Conservation (phyloP, 2,888 invertebrate species). For the Diaperis boleti region DNA sequence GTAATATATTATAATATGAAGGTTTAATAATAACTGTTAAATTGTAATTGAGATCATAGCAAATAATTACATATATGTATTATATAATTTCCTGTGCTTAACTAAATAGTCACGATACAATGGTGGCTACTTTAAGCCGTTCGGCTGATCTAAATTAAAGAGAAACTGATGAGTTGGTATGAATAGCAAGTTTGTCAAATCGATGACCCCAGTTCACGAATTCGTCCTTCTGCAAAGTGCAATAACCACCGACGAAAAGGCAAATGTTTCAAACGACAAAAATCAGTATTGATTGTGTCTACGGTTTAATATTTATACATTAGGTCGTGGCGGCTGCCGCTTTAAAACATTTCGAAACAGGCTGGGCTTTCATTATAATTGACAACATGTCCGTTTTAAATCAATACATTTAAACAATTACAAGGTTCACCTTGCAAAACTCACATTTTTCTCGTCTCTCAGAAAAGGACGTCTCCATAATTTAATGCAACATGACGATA, state of each 20-base stretch:
- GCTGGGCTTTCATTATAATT: constrained; percentile 13
- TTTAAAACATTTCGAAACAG: not conserved
- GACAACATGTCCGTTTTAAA: constrained; percentile 18
- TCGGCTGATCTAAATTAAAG: constrained; percentile 7
- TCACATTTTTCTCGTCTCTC: constrained; percentile 12
- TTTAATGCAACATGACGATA: constrained; percentile 6
- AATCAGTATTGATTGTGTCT: not conserved
- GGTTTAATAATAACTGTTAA: no score
- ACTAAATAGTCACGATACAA: not conserved
- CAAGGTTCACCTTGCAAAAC: constrained; percentile 19
- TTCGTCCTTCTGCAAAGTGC: not conserved
- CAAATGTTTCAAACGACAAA: not conserved
- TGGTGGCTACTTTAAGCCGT: constrained; percentile 1
- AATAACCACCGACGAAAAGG: not conserved
- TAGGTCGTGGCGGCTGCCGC: constrained; percentile 4
- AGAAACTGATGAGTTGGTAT: constrained; percentile 16
- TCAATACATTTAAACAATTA: constrained; percentile 22
- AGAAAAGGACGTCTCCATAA: not conserved
- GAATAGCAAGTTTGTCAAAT: not conserved
- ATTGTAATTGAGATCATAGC: no score
- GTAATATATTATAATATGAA: no score
- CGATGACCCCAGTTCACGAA: not conserved
- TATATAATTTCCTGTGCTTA: not conserved
- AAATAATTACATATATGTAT: not conserved
- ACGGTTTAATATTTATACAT: not conserved